Conservation (phyloP, 2,888 invertebrate species). For the Bhutanitis thaidina region DNA sequence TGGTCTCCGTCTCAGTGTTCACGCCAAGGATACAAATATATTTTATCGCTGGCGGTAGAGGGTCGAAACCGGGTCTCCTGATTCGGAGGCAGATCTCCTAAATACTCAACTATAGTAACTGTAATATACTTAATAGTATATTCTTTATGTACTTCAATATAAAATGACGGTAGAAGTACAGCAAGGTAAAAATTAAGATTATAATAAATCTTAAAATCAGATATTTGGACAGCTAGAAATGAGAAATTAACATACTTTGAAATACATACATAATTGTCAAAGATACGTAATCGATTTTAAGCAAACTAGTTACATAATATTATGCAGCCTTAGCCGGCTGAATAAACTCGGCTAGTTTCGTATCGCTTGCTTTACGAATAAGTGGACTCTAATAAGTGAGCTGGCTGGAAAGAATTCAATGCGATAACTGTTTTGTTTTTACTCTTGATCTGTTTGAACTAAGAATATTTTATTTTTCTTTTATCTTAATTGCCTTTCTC, state of each 20-base stretch:
- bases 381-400: slow-evolving; percentile 20
- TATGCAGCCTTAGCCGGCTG: slow-evolving; percentile 20
- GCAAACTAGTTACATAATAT: slow-evolving; percentile 22
- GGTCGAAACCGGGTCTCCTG: no score
- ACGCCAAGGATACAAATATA: no score
- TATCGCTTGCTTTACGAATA: slow-evolving; percentile 24
- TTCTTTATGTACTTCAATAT: no score
- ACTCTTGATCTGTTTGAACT: neutral
- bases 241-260: no score
- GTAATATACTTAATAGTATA: no score
- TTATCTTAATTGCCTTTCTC: neutral
- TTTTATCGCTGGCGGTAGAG: no score
- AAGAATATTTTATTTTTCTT: neutral
- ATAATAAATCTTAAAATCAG: no score
- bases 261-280: neutral
- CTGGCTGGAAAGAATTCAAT: slow-evolving; percentile 5
- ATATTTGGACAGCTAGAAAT: no score
- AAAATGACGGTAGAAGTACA: no score
- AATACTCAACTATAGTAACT: no score
- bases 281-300: slow-evolving; percentile 7
- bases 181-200: neutral
- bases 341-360: slow-evolving; percentile 24
- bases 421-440: neutral
- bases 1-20: no score
- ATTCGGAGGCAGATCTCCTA: no score